Evolutionary conservation across 2,797 vertebrate species (phyloP), one percentile per base, ranked within the genome.

Genomic region (Lithobates sylvaticus): DNA sequence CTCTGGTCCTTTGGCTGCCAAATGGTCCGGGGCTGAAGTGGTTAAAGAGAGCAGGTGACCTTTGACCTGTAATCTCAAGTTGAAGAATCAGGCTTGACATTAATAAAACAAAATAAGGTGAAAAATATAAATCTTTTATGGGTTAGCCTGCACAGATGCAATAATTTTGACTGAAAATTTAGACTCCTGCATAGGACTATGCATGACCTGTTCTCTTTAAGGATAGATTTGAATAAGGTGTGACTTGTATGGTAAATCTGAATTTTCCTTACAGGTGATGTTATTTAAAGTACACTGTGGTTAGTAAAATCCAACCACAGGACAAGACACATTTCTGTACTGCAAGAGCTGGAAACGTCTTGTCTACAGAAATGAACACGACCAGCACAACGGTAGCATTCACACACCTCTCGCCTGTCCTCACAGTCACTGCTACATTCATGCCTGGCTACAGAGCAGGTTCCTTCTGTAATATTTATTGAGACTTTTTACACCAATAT

Each of bases 381-480:
- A 26, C 27, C 70, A 79, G 26, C 29, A 87, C 86, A 87, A 84
- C 36, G 78, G 76, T 42, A 84, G 81, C 76, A 87, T 87, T 87
- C 86, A 87, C 76, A 42, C 54, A 61, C 36, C 64, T 75, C 76
- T 61, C 21, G 44, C 32, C 81, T 79, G 70, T 83, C 71, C 76
- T 74, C 69, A 75, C 39, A n/a, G 34, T 71, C 15, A 61, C 39
- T 78, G 81, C 76, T 83, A 79, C 84, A 79, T 87, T 83, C 83
- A 87, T 87, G 76, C 79, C 86, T 87, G 86, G 81, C 58, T 79
- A 84, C 86, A 71, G 67, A 84, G 78, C 27, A 79, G 61, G 69
- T 84, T 83, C 61, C 44, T 78, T 50, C 80, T 67, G 47, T 74
- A 75, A 50, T 85, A 50, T 83, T 83, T 86, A 78, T 83, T 74